Conservation (phyloP, 2,888 invertebrate genomes). For the Eilema griseolum region DNA sequence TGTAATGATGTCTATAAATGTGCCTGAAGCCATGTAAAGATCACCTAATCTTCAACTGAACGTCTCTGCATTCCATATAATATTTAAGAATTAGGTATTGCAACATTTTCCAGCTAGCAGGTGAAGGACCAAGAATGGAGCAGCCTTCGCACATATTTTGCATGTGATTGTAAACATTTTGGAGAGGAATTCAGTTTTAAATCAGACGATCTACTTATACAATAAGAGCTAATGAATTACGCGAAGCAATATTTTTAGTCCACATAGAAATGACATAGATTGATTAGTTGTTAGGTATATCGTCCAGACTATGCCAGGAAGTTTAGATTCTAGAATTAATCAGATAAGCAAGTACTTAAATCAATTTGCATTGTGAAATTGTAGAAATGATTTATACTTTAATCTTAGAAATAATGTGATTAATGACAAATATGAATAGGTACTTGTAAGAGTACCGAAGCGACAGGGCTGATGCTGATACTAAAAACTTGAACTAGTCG, state of each 20-base stretch:
- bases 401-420: neutral
- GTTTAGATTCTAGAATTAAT: neutral
- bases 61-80: neutral
- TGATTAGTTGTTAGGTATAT: neutral
- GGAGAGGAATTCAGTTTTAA: neutral
- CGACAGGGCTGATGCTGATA: neutral
- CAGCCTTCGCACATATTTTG: neutral
- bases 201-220: constrained; percentile 1
- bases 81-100: neutral
- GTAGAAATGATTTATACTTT: neutral
- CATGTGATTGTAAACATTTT: neutral
- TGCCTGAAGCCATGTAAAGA: neutral
- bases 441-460: neutral
- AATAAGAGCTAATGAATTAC: neutral
- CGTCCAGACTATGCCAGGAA: neutral
- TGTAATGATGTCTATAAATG: neutral
- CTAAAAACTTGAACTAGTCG: neutral
- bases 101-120: neutral
- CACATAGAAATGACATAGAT: neutral
- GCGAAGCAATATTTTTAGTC: neutral
- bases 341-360: neutral
- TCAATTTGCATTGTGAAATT: neutral
- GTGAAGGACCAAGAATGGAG: neutral
- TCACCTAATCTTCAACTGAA: neutral
- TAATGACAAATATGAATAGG: neutral